Evolutionary conservation across 2,888 invertebrate species (phyloP).

Genomic region (Villa cingulata): DNA sequence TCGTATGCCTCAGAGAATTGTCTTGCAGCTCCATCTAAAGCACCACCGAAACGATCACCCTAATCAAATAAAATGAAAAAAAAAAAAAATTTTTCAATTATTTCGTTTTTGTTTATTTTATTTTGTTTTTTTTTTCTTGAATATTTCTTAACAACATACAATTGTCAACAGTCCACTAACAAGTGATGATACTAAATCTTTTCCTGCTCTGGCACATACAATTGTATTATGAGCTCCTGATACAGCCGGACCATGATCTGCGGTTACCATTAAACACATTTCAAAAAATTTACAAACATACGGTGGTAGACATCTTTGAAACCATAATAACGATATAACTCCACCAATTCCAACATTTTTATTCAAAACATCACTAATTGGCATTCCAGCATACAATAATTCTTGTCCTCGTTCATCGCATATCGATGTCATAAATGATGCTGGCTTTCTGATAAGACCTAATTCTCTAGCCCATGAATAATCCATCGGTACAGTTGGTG

Average conservation of each 20-base stretch:
- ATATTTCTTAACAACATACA: slow-evolving; percentile 43
- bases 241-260: slow-evolving; percentile 97
- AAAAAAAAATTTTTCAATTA: no score
- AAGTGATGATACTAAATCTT: slow-evolving; percentile 90
- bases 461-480: slow-evolving; percentile 95
- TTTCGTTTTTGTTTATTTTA: no score
- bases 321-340: slow-evolving; percentile 94
- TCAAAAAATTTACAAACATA: slow-evolving; percentile 96
- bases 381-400: slow-evolving; percentile 89
- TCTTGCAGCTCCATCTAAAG: slow-evolving; percentile 91
- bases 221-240: slow-evolving; percentile 98
- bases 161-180: slow-evolving; percentile 95
- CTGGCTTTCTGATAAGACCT: slow-evolving; percentile 95
- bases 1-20: slow-evolving; percentile 97
- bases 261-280: slow-evolving; percentile 97
- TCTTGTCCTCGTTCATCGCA: slow-evolving; percentile 98
- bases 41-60: slow-evolving; percentile 98
- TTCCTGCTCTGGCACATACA: slow-evolving; percentile 92
- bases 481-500: slow-evolving; percentile 99
- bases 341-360: slow-evolving; percentile 95
- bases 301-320: slow-evolving; percentile 88
- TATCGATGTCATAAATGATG: slow-evolving; percentile 98
- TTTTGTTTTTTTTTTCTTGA: no score
- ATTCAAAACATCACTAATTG: slow-evolving; percentile 75
- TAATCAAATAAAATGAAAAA: slow-evolving; percentile 27